These are phyloP conservation scores for Coccyzus lansbergi DNA, from an alignment of 2,797 vertebrate species.

Conservation along the genomic window DNA sequence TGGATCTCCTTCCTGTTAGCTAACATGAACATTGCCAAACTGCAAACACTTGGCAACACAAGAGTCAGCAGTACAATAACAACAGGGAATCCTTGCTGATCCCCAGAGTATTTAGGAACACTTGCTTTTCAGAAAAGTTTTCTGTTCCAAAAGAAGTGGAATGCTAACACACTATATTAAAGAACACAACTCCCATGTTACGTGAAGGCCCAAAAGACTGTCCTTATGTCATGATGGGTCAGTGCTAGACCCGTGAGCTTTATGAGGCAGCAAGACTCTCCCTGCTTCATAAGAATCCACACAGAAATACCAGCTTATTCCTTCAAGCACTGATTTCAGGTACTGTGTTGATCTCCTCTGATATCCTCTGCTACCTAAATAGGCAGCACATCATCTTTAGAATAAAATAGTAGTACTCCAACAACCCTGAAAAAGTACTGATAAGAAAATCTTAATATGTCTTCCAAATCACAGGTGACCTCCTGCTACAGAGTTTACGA, in stretches of 20 bases:
- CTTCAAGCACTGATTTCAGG: not conserved
- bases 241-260: not conserved
- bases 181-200: not conserved
- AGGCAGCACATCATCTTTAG: not conserved
- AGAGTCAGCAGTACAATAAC: not conserved
- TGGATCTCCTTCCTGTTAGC: not conserved
- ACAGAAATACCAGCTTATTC: not conserved
- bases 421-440: not conserved
- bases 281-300: not conserved
- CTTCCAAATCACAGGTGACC: not conserved
- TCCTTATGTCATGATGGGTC: not conserved
- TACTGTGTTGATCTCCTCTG: not conserved
- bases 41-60: not conserved
- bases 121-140: not conserved
- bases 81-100: not conserved
- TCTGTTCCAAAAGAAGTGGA: not conserved
- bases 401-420: not conserved
- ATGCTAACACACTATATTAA: not conserved
- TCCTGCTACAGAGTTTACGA: not conserved
- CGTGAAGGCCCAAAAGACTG: not conserved
- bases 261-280: not conserved
- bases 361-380: not conserved
- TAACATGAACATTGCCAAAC: not conserved
- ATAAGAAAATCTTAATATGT: not conserved
- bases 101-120: not conserved